Base-by-base conservation (phyloP, 2,888 invertebrate species). In the Drosophila glabriapex region DNA sequence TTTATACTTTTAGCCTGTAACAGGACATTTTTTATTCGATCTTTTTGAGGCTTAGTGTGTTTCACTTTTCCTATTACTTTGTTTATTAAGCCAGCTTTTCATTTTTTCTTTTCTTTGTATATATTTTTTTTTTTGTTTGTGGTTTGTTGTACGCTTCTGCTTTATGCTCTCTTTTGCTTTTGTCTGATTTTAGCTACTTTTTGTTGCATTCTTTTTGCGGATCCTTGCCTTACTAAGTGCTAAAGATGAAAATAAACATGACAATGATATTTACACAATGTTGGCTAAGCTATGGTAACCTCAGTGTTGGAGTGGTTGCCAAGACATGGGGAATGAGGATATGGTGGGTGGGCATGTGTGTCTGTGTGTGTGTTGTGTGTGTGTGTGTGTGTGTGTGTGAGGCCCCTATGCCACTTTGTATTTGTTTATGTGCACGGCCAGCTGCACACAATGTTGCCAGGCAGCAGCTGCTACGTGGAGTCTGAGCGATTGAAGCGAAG, bases 201-300 rank as follows among this genome's bases (percentile, higher is more conserved):
- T 61, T 63, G 56, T 55, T 62, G 41, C 61, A 37, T 63, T 43
- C 25, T 33, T 61, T 69, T 59, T 70, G 60, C 66, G 65, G 60
- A 64, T 78, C 54, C 64, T 60, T 69, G 73, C 73, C 69, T 71
- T 66, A 73, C 88, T 88, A 85, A 89, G 74, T 88, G 80, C 90
- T 82, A 77, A 78, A 83, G 83, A 88, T 87, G 83, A 85, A 89
- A 87, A 85, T 83, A 85, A 89, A 85, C 82, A 87, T 85, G 80
- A 74, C 83, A 80, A 85, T 88, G 85, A 88, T 89, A 88, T 89
- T 89, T 87, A 85, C 82, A 89, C 88, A 83, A 82, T 82, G 82
- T 85, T 74, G 73, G 73, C 74, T 76, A 67, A 78, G 79, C 84
- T 73, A 59, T 80, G 78, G 78, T 66, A 65, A 71, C 74, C 72